Base-by-base conservation (phyloP, 2,888 invertebrate species). In the Scotopteryx bipunctaria region DNA sequence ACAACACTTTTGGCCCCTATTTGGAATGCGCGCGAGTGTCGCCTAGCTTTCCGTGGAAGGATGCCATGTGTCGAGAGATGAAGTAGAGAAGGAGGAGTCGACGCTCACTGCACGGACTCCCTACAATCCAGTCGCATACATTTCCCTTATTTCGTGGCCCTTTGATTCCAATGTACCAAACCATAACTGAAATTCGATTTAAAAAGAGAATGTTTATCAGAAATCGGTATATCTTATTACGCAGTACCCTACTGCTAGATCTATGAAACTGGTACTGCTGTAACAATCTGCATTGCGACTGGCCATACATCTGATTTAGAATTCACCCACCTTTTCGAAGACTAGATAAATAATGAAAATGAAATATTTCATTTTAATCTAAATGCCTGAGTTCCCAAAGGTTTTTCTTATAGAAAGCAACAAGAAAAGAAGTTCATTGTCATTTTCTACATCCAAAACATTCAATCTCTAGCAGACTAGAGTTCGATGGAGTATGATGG, bases 31-130 rank as follows among this genome's bases (percentile, higher is more conserved):
- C 53, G 45, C 27, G 59, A 52, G 59, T 57, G 57, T 59, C 59
- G 59, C 33, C 57, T 14, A 43, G 55, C 57, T 59, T 59, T 49
- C 62, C 59, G 59, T 35, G 57, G 52, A 53, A 53, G 48, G 55
- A 59, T 59, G 55, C 60, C 55, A 56, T 56, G 57, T 59, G 61
- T 53, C 50, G 55, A 59, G 56, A 58, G 53, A 59, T 59, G 59
- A 61, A 55, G 48, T 50, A 57, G 43, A 51, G 17, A 41, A 17
- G 29, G 37, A 43, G 54, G n/a, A 55, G 43, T 46, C 55, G 52
- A 51, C 59, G 59, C 55, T 32, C 59, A 46, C 46, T 48, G 52
- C 38, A 42, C 47, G 44, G 29, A 11, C 36, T 35, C 33, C 33
- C 41, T 45, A 42, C 27, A 32, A 52, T 29, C 37, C 31, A 42